Evolutionary conservation across 2,797 vertebrate genomes (phyloP).

Genomic region (Leptodactylus fallax): DNA sequence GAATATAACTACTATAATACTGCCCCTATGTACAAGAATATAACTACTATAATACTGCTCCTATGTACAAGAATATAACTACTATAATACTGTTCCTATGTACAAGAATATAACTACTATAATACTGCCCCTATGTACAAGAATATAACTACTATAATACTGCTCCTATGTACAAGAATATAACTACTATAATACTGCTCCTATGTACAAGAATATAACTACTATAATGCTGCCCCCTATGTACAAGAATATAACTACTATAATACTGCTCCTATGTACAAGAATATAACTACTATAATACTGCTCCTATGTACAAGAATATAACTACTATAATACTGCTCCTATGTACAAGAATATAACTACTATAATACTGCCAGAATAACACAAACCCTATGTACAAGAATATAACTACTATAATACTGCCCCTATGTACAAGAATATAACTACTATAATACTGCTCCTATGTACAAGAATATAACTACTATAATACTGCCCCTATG

Average conservation of each 20-base stretch:
- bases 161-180: not conserved
- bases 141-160: constrained; percentile 1
- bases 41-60: constrained; percentile 3
- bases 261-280: not conserved
- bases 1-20: constrained; percentile 19
- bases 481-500: not conserved
- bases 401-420: constrained; percentile 14
- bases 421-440: not conserved
- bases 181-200: not conserved
- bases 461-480: not conserved
- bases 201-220: constrained; percentile 20
- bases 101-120: not conserved
- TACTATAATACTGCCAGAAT: constrained; percentile 9
- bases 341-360: constrained; percentile 17
- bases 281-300: constrained; percentile 13
- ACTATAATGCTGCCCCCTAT: not conserved
- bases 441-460: not conserved
- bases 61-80: not conserved
- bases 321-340: constrained; percentile 9
- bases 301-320: constrained; percentile 9
- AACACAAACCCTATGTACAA: constrained; percentile 7
- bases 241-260: constrained; percentile 17
- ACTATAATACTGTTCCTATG: not conserved
- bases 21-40: constrained; percentile 10
- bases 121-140: constrained; percentile 2